Base-by-base conservation (phyloP, 2,888 invertebrate genomes). In the Vandiemenella viatica region DNA sequence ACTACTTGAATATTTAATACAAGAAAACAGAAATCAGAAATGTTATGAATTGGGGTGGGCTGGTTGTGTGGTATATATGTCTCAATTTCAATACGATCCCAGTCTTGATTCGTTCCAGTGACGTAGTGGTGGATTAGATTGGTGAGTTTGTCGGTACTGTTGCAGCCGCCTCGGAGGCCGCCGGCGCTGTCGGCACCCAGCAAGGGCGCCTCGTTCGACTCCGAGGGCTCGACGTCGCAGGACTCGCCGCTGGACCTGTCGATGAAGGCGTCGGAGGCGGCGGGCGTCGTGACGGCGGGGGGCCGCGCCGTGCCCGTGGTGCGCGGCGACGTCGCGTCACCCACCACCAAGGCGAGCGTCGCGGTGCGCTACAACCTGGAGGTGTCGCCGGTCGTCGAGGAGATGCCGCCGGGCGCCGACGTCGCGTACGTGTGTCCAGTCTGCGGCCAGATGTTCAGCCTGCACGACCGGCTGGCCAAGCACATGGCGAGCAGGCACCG, bases 401-500 rank as follows among this genome's bases (percentile, higher is more conserved):
- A 83, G 63, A 80, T 82, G 79, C 77, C 80, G 7, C 79, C 80
- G 0, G 83, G 83, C 6, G 76, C 80, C 1, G 83, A 84, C 64
- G 79, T 83, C 13, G 80, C 82, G 1, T 89, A 87, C 66, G 81
- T 84, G 0, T 96, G 95, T 63, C 83, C 84, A 0, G 81, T 87
- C 1, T 96, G 95, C 65, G 91, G 92, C 0, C 93, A 96, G 68
- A 89, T 89, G 73, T 97, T 98, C 67, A 82, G 90, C 49, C 74
- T 92, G n/a, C 91, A 91, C 68, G 96, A 97, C 67, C 80, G 96
- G 6, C 72, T 97, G 46, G 90, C 93, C 22, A 97, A 97, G 64
- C 97, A 98, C 71, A 89, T 97, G 78, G 96, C 96, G 1, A 93
- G 92, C 17, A 77, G 96, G 41, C 91, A 97, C 71, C 84, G 85